Evolutionary conservation across 2,113 vertebrate species (phyloP).

Genomic region (Centropus bengalensis): DNA sequence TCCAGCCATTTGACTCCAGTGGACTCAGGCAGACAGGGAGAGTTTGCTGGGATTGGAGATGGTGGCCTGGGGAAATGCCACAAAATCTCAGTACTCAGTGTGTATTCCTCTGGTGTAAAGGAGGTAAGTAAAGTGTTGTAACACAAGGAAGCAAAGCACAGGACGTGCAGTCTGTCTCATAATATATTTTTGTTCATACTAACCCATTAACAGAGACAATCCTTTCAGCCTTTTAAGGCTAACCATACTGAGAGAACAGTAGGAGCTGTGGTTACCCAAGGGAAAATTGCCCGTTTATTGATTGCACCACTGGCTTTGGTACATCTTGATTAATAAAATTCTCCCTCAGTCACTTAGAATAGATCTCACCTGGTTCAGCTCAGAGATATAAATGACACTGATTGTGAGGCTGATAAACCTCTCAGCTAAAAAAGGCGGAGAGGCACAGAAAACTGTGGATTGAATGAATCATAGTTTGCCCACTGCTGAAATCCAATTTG

Average conservation of each 20-base stretch:
- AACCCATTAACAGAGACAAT: neutral
- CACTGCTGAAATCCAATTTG: neutral
- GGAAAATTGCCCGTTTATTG: neutral
- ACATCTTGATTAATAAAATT: neutral
- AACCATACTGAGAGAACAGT: neutral
- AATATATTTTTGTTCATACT: neutral
- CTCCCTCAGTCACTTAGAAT: neutral
- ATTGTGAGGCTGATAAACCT: neutral
- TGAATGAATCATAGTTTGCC: neutral
- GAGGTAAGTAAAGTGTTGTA: neutral
- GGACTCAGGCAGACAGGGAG: neutral
- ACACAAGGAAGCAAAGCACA: neutral
- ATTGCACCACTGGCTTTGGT: neutral
- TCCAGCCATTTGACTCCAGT: neutral
- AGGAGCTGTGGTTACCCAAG: neutral
- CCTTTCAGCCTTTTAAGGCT: neutral
- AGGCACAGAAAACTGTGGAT: neutral
- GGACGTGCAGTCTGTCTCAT: neutral
- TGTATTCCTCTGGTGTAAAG: neutral
- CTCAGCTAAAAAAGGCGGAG: neutral
- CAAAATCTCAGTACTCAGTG: neutral
- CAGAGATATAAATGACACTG: neutral
- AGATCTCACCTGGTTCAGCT: neutral
- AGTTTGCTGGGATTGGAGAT: neutral
- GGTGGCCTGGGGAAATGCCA: neutral